Evolutionary conservation across 2,888 invertebrate species (phyloP), one percentile per base, ranked within the genome.

Genomic region (Scrobipalpa atriplicella): DNA sequence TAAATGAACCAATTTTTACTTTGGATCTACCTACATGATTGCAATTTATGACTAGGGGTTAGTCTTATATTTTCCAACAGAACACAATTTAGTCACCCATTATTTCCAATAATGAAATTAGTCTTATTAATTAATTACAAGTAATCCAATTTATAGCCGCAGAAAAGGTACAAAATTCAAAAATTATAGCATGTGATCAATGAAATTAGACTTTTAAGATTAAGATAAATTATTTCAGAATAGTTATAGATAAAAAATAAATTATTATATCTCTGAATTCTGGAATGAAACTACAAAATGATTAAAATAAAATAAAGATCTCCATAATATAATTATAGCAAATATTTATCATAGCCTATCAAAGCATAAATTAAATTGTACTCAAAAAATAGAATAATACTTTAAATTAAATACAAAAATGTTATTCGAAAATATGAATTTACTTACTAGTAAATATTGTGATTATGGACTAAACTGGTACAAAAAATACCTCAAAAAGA

Each of bases 1-100:
- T 43, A 9, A 47, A 39, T 54, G 10, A 58, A 18, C n/a, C 8
- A 16, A 19, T 60, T 47, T 61, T 43, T 58, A 64, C 64, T 67
- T 62, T 47, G 62, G 51, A 62, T 29, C 41, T 41, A 19, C 8
- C 2, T 21, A 54, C 19, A 62, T 67, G 66, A 66, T 71, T 67
- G 62, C 13, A 43, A 39, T 58, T 60, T 81, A 83, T 83, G 84
- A 86, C 85, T 86, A 86, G 84, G 74, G 69, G 78, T 86, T 84
- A 86, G 83, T 82, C 81, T 82, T 80, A 75, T 13, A 63, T 38
- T 47, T 58, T 19, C 43, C n/a, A 56, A 39, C 63, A 43, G 66
- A 66, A 66, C 66, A 63, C 60, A 21, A 47, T 51, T 58, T 29
- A 65, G 41, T 65, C 21, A 65, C 56, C 41, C 58, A 62, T 66